Evolutionary conservation across 1,140 invertebrate genomes (phyloP), one percentile per base, ranked within the genome.

Genomic region (Physella acuta): DNA sequence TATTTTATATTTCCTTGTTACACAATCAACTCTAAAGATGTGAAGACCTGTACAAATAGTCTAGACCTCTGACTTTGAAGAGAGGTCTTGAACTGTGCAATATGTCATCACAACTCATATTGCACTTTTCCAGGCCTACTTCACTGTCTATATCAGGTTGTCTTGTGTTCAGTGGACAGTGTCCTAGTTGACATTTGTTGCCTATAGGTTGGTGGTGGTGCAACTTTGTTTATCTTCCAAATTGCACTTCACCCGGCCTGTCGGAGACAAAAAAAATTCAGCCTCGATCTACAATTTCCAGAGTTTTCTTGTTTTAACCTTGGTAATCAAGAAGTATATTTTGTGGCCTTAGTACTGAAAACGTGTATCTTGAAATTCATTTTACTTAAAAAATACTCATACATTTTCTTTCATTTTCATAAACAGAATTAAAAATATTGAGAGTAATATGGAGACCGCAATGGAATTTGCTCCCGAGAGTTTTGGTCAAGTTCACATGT

Each of bases 381-480:
- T 49, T 49, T 49, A 14, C n/a, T 49, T 49, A 56, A 56, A 16
- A 16, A 8, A 16, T 56, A n/a, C 53, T 26, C 53, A 16, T 26
- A 56, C 26, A 31, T 31, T 4, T 60, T 31, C 11, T 24, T 14
- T 55, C 11, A 5, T 55, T 55, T 55, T 61, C 1, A 30, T 24
- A 39, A 62, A 33, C 37, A 82, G 85, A 59, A 92, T 95, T 78
- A 94, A 97, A 81, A 98, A 98, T 84, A 96, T 98, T 70, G 94
- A 98, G 87, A 93, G 93, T 0, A 98, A 98, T 82, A 99, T 98
- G 96, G 94, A 98, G 80, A 94, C 94, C 0, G 97, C 96, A 0
- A 97, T 99, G 90, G 96, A 99, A 81, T 95, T 94, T 82, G 95
- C 96, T 86, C 97, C 97, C 0, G 96, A 99, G 84, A 96, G 93